A percentile compares a stretch with the other conserved stretches of the same genome.
Conservation (phyloP, 2,888 invertebrate species). For the Herminia tarsipennalis region DNA sequence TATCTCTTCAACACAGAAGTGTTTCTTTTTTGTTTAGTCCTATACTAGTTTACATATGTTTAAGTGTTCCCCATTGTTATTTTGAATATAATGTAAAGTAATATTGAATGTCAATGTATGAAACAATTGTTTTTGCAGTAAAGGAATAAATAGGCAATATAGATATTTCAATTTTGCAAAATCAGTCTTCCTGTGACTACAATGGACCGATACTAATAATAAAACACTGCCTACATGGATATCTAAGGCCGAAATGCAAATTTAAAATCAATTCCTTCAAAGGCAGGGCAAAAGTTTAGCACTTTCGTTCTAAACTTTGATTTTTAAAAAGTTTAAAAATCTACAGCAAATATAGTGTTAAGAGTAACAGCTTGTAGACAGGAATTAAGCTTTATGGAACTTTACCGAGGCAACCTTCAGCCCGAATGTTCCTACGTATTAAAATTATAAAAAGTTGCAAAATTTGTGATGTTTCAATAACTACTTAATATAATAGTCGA, state of each 20-base stretch:
- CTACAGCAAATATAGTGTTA: conserved; percentile 23
- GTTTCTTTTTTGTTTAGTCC: conserved; percentile 67
- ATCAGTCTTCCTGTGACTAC: conserved; percentile 63
- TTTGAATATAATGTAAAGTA: conserved; percentile 56
- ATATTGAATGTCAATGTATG: conserved; percentile 57
- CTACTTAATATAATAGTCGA: conserved; percentile 35
- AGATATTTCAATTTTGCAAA: conserved; percentile 43
- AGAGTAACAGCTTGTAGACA: conserved; percentile 20
- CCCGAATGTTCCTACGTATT: conserved; percentile 31
- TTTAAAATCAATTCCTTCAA: conserved; percentile 59
- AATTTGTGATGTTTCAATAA: conserved; percentile 45
- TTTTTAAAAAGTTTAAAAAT: conserved; percentile 32
- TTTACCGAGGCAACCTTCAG: conserved; percentile 33
- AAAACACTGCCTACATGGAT: conserved; percentile 36
- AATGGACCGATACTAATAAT: conserved; percentile 40
- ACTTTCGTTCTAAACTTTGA: conserved; percentile 34
- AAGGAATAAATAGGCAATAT: conserved; percentile 36
- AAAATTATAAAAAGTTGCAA: conserved; percentile 42
- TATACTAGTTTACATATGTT: conserved; percentile 85
- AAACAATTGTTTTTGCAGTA: conserved; percentile 32
- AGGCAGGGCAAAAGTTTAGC: conserved; percentile 45
- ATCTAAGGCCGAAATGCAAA: conserved; percentile 56
- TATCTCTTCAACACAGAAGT: conserved; percentile 72
- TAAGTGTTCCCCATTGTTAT: conserved; percentile 85
- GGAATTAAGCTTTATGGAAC: conserved; percentile 25